Percentiles rank a stretch among this genome's conserved stretches.
Conservation (phyloP, 2,113 vertebrate species). For the Pelvicachromis taeniatus region DNA sequence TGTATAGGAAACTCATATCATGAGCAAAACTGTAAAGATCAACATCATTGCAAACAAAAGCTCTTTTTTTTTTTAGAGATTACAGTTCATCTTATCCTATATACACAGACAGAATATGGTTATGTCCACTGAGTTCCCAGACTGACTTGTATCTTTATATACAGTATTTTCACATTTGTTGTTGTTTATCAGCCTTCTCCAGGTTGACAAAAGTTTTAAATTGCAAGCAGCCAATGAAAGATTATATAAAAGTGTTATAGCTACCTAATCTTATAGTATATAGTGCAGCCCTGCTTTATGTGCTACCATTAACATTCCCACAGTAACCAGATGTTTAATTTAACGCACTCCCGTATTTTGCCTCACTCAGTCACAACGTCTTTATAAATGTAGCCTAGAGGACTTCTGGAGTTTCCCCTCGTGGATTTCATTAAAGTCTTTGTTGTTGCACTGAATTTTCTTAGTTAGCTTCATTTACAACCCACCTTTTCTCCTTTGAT, state of each 20-base stretch:
- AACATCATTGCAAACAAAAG: not conserved
- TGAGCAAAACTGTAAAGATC: not conserved
- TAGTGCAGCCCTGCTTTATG: not conserved
- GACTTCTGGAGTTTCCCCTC: conserved; percentile 23
- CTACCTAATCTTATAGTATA: not conserved
- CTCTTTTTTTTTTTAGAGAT: not conserved
- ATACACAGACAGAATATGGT: not conserved
- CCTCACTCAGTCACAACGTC: not conserved
- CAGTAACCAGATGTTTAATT: not conserved
- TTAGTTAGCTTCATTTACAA: conserved; percentile 60
- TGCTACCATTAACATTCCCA: not conserved
- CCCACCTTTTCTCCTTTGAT: conserved; percentile 88
- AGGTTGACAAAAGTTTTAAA: not conserved
- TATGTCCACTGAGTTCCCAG: not conserved
- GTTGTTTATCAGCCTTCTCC: not conserved
- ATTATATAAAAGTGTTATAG: not conserved
- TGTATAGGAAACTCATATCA: not conserved
- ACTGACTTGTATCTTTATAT: not conserved
- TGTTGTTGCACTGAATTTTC: not conserved
- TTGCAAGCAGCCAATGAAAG: not conserved
- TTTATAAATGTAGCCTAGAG: not conserved
- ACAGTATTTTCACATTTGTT: not conserved
- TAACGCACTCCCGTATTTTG: not conserved
- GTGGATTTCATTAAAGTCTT: conserved; percentile 57
- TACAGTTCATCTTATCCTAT: not conserved